Base-by-base conservation (phyloP, 2,113 vertebrate genomes). In the Dicerorhinus sumatrensis region DNA sequence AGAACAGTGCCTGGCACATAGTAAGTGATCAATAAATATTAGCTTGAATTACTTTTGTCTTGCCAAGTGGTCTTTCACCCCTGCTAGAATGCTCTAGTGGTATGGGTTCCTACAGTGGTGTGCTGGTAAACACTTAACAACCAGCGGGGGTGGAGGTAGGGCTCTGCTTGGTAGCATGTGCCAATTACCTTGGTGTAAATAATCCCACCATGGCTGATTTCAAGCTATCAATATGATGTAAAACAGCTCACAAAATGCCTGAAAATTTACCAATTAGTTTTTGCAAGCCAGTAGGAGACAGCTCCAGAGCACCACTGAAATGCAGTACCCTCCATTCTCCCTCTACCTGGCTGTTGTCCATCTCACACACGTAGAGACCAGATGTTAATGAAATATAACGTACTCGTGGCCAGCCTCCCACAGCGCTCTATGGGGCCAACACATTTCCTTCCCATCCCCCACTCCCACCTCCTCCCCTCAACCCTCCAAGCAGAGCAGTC, bases 221-320 rank as follows among this genome's bases (percentile, higher is more conserved):
- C 21, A 77, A 73, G 39, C 62, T 80, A 31, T 31, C 56, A 79
- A 80, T 7, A 20, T 14, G 29, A 77, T 39, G 21, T 48, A 51
- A 95, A 93, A 76, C 82, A 97, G 42, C 39, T 91, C 72, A 62
- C 27, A 86, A 36, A 84, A 72, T 79, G 84, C 39, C 82, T 62
- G 27, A 70, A 79, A 90, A n/a, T 27, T 25, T 14, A 87, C 70
- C 83, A 13, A 21, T 46, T 86, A 42, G n/a, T 76, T 85, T 92
- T 63, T 48, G 23, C 48, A 69, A 14, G 67, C 72, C 62, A 67
- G 60, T 65, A 8, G 0, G 29, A 82, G 76, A 51, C 77, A 54
- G 42, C 33, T 17, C 58, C 95, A 31, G 88, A 76, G 42, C 20
- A 5, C 51, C 56, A 20, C 18, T 6, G 46, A 94, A 72, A 56